Evolutionary conservation across 2,113 vertebrate species (phyloP), one percentile per base, ranked within the genome.

Genomic region (Gasterosteus nipponicus): DNA sequence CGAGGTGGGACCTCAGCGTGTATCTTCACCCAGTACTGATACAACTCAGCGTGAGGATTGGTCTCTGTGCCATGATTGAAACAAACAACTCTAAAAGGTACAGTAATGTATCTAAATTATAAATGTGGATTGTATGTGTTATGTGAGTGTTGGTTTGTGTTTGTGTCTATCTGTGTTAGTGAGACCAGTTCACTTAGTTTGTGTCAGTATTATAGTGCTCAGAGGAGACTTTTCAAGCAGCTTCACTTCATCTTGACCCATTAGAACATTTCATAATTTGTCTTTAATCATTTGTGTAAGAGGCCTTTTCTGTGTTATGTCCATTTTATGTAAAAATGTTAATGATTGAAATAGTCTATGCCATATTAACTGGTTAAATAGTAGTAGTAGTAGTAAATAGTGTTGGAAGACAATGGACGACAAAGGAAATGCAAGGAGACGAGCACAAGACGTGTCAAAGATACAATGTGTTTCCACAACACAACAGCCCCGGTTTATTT

Each of bases 71-170:
- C 63, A 31, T 42, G 72, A 87, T 56, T 78, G 49, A 69, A 81
- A 73, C 12, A 39, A 54, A 68, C 44, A 0, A 0, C 69, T 69
- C 8, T 16, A 42, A 77, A 89, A 92, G 90, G 92, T 93, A 93
- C 26, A 51, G 79, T 86, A 66, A 78, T 77, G 11, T 16, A 64
- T 83, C 2, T 31, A 7, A 0, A 59, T 59, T 82, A 38, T 19
- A 19, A 10, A 16, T 41, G 18, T 63, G 39, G n/a, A 64, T 38
- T 68, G 22, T 44, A 22, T 76, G 19, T 46, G 56, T 26, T 26
- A 26, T 26, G 22, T 26, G 62, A 56, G 57, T 57, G 22, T 22
- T 33, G 18, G 26, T 44, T 10, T 56, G 29, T 69, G 41, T 10
- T 31, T 47, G 35, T 44, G 26, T 64, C 31, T 46, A 7, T 57